Percentiles rank a stretch among this genome's conserved stretches.
Conservation (phyloP, 1,140 invertebrate species). For the Subanguina moxae region DNA sequence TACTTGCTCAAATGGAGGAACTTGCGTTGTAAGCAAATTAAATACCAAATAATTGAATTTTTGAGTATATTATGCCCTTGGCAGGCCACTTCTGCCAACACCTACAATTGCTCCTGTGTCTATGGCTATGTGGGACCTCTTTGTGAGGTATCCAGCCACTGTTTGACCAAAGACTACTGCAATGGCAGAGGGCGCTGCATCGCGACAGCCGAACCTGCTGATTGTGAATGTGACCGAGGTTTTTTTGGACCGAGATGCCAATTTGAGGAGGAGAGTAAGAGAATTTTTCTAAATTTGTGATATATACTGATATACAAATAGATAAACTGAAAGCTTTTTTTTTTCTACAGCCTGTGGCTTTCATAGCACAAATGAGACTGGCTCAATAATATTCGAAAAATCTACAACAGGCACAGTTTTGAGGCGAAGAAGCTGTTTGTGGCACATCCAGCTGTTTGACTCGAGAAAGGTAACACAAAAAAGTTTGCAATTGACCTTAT, state of each 20-base stretch:
- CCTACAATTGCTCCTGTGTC: conserved; percentile 19
- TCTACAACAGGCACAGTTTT: conserved; percentile 6
- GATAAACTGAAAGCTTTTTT: not conserved
- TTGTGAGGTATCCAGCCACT: conserved; percentile 25
- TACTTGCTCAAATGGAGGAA: conserved; percentile 33
- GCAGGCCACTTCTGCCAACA: conserved; percentile 21
- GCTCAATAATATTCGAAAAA: conserved; percentile 29
- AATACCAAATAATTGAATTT: not conserved
- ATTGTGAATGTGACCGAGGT: conserved; percentile 32
- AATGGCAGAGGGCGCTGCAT: conserved; percentile 22
- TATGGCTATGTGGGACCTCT: conserved; percentile 19
- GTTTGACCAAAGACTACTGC: conserved; percentile 26
- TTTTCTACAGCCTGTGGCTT: conserved; percentile 25
- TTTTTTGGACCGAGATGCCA: conserved; percentile 32
- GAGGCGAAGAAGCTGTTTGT: conserved; percentile 27
- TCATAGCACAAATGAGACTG: conserved; percentile 34
- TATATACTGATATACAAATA: not conserved
- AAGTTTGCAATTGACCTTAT: not conserved
- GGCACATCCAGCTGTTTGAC: conserved; percentile 37
- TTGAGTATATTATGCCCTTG: not conserved
- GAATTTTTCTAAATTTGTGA: not conserved
- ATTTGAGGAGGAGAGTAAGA: conserved; percentile 30
- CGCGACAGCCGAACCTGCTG: not conserved
- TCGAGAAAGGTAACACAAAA: conserved; percentile 35
- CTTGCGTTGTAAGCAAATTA: conserved; percentile 17